phyloP scores from a whole-genome alignment of 2,888 invertebrate species.

The Pherbina coryleti region DNA sequence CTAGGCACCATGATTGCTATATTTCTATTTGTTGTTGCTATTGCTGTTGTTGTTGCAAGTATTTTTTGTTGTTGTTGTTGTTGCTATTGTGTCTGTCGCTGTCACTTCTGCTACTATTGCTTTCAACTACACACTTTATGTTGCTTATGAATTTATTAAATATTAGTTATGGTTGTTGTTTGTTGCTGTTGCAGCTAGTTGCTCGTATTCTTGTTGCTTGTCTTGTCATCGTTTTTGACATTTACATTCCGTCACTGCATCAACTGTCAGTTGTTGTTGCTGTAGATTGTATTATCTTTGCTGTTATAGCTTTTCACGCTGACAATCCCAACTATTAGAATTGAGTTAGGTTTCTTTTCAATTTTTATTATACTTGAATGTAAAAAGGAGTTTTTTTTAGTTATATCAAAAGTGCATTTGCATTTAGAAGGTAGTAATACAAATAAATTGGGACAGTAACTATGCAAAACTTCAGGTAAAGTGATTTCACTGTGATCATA shows the following conservation, averaged over 20 bases:
- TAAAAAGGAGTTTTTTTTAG: too few species aligned
- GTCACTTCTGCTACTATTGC: neutral
- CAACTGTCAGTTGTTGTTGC: constrained; percentile 1
- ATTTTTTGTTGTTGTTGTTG: neutral
- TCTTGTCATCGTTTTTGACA: constrained; percentile 17
- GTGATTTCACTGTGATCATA: too few species aligned
- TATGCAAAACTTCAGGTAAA: too few species aligned
- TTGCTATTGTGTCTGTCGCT: neutral
- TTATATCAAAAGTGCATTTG: too few species aligned
- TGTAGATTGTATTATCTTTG: neutral
- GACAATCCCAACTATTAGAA: too few species aligned
- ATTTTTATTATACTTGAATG: too few species aligned
- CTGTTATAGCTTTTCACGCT: too few species aligned
- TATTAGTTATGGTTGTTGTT: constrained; percentile 18
- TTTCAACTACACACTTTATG: neutral
- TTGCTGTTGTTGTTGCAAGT: neutral
- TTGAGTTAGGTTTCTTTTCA: too few species aligned
- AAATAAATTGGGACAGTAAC: too few species aligned
- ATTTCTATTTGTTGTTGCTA: neutral
- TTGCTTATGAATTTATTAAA: constrained; percentile 13
- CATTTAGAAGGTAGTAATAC: too few species aligned
- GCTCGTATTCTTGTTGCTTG: constrained; percentile 13
- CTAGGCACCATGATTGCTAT: neutral
- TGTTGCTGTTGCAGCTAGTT: constrained; percentile 4
- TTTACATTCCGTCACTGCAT: constrained; percentile 16